A percentile compares a stretch with the other conserved stretches of the same genome.
These are phyloP conservation scores for Oreochromis tanganicae DNA, from an alignment of 2,113 vertebrate species.

Conservation along the genomic window DNA sequence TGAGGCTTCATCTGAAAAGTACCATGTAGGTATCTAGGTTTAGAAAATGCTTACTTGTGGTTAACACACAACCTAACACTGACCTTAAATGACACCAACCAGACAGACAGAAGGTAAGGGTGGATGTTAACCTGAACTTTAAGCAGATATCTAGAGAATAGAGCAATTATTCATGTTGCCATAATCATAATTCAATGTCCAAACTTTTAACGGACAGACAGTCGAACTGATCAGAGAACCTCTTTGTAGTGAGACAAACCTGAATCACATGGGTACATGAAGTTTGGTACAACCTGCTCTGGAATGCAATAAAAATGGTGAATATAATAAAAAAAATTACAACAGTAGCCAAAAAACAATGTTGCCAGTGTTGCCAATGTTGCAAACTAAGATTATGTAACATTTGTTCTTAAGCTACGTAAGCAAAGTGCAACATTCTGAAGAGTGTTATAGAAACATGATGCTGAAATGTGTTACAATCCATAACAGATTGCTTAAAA, in stretches of 20 bases:
- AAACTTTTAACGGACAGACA: background rate
- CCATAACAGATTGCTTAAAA: background rate
- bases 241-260: background rate
- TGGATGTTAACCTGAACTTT: background rate
- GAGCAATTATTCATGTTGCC: background rate
- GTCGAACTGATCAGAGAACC: background rate
- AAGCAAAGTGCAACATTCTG: background rate
- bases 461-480: background rate
- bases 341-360: background rate
- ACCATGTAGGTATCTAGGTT: background rate
- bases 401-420: background rate
- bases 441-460: background rate
- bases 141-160: background rate
- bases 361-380: background rate
- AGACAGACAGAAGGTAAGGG: background rate
- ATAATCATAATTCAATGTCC: background rate
- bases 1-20: background rate
- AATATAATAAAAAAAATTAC: background rate
- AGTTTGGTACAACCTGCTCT: background rate
- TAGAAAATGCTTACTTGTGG: background rate
- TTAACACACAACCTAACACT: background rate
- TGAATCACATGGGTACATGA: background rate
- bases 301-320: background rate
- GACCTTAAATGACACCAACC: background rate
- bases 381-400: background rate